phyloP scores from a whole-genome alignment of 2,113 vertebrate species.

The Atractosteus spatula region DNA sequence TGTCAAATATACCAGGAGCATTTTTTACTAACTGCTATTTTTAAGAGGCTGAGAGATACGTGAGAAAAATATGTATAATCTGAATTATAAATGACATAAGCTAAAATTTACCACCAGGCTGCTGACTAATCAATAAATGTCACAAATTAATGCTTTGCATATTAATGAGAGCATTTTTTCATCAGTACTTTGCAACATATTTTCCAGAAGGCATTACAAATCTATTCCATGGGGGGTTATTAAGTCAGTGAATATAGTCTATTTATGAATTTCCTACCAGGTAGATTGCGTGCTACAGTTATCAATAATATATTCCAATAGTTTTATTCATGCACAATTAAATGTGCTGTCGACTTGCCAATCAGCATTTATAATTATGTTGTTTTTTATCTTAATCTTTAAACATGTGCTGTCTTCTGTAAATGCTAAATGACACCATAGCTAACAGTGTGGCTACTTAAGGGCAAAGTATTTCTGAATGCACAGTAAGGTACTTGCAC shows the following conservation, averaged over 20 bases:
- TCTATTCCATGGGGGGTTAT: background rate
- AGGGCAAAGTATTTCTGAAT: no score
- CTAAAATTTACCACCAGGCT: background rate
- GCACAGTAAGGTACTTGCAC: no score
- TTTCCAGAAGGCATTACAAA: slow-evolving; percentile 4
- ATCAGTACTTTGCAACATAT: background rate
- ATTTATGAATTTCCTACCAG: background rate
- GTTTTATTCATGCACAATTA: background rate
- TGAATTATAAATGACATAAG: background rate
- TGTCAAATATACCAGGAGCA: no score
- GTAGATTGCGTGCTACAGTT: background rate
- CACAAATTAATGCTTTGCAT: background rate
- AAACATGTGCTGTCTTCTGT: background rate
- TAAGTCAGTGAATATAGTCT: background rate
- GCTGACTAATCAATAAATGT: background rate
- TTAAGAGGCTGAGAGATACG: no score
- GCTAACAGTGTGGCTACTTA: no score
- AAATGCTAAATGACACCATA: background rate
- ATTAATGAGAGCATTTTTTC: background rate
- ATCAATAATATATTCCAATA: background rate
- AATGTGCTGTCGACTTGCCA: background rate
- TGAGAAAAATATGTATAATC: no score
- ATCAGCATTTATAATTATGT: background rate
- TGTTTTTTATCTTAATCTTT: background rate
- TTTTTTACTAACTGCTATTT: no score